Percentiles rank a stretch among this genome's conserved stretches.
Conservation (phyloP, 2,797 vertebrate genomes). For the Psittacula echo region DNA sequence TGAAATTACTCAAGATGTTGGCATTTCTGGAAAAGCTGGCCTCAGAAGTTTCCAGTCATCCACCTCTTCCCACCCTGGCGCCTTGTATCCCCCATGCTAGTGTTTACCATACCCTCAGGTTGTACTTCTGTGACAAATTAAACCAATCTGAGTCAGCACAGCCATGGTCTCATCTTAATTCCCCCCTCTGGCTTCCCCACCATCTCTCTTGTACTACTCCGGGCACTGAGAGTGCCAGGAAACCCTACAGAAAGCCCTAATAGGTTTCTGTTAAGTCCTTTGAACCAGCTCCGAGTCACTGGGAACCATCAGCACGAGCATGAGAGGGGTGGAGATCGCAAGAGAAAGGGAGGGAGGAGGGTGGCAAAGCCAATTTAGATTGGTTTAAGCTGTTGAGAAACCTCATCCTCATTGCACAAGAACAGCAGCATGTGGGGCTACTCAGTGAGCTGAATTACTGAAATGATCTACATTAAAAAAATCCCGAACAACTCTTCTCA, state of each 20-base stretch:
- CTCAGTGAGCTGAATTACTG: neutral
- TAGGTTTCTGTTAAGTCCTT: neutral
- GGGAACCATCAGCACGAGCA: neutral
- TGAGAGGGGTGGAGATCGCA: neutral
- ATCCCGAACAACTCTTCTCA: fast-evolving
- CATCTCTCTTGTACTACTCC: neutral
- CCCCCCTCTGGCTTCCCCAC: neutral
- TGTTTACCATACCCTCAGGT: neutral
- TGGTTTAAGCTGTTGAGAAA: conserved; percentile 45
- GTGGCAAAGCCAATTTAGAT: neutral
- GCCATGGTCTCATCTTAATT: neutral
- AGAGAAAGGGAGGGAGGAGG: neutral
- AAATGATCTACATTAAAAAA: neutral
- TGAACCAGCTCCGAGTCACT: neutral
- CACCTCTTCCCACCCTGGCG: neutral
- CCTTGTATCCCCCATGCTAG: neutral
- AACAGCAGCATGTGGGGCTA: neutral
- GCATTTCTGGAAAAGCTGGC: neutral
- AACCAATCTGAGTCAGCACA: neutral
- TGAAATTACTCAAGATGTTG: neutral
- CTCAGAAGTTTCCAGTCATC: neutral
- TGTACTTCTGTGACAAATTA: conserved; percentile 13
- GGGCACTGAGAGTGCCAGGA: neutral
- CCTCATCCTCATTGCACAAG: neutral
- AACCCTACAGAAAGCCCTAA: neutral